Evolutionary conservation across 2,888 invertebrate species (phyloP), one percentile per base, ranked within the genome.

Genomic region (Agapostemon virescens): DNA sequence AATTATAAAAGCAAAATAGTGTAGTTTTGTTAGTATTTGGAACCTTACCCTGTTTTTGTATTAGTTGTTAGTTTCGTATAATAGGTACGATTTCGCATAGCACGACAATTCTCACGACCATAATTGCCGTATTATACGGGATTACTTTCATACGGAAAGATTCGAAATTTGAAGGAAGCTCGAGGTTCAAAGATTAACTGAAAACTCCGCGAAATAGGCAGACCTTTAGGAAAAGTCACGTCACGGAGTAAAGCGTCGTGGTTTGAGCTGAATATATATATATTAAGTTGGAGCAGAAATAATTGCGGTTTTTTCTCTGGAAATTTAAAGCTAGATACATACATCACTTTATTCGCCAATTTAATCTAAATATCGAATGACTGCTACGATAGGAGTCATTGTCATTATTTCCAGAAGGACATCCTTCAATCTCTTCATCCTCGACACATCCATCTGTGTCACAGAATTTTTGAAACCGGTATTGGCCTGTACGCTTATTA

Each of bases 21-120:
- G 61, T 61, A 61, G 61, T 61, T 61, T 61, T 61, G 61, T 61
- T 61, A 61, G 61, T 61, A 33, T 30, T 61, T 33, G 33, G 61
- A 61, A 61, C 61, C 33, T 61, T 33, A 61, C 61, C 61, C 61
- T 61, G 61, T 61, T 61, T 61, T 33, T 4, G 61, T 61, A 61
- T 61, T 55, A 55, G 55, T 55, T 55, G 17, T 55, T 55, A 55
- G 26, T 55, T 55, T 30, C 55, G 55, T 30, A 17, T 55, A 23
- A 55, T 15, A 55, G 26, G 26, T 30, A 55, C 55, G 26, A 17
- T 5, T 6, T 26, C 55, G 55, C 17, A 55, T 55, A 55, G 55
- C 26, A 55, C 55, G 55, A 26, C 55, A 55, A 55, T 26, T 2
- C n/a, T 26, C 26, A 26, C 26, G 55, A 17, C 17, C 55, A 55